Evolutionary conservation across 2,797 vertebrate species (phyloP).

Genomic region (Urophycis tenuis): DNA sequence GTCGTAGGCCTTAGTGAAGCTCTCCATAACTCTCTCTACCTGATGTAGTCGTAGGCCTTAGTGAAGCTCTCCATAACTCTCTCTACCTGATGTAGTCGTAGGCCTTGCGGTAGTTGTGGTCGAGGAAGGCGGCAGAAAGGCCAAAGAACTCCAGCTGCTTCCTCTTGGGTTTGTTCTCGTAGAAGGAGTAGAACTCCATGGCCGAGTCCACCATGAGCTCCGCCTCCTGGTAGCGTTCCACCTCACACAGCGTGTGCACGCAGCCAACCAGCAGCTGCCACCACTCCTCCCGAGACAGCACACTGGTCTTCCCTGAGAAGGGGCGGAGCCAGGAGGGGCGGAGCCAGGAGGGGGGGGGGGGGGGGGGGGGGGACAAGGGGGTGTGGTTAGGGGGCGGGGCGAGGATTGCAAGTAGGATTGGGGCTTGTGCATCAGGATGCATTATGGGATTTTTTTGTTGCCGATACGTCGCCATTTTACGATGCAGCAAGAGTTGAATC

Average conservation of each 20-base stretch:
- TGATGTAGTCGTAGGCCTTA: too few species aligned
- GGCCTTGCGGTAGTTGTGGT: conserved; percentile 87
- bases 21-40: too few species aligned
- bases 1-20: too few species aligned
- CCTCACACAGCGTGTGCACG: conserved; percentile 79
- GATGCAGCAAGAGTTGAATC: too few species aligned
- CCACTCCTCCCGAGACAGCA: conserved; percentile 93
- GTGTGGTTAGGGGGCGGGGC: too few species aligned
- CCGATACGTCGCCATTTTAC: too few species aligned
- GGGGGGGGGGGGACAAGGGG: too few species aligned
- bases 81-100: conserved; percentile 93
- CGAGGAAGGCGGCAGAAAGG: conserved; percentile 87
- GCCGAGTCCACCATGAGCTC: conserved; percentile 92
- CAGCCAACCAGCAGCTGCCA: conserved; percentile 89
- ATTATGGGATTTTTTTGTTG: too few species aligned
- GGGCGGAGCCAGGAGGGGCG: background rate
- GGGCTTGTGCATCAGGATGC: too few species aligned
- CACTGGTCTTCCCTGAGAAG: conserved; percentile 75
- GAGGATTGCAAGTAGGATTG: too few species aligned
- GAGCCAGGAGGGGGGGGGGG: too few species aligned
- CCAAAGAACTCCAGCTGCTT: conserved; percentile 95
- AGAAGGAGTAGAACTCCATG: conserved; percentile 93
- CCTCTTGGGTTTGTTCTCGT: conserved; percentile 86
- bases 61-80: too few species aligned
- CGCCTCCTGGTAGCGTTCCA: conserved; percentile 81